Conservation (phyloP, 2,113 vertebrate genomes). For the Malurus elegans region DNA sequence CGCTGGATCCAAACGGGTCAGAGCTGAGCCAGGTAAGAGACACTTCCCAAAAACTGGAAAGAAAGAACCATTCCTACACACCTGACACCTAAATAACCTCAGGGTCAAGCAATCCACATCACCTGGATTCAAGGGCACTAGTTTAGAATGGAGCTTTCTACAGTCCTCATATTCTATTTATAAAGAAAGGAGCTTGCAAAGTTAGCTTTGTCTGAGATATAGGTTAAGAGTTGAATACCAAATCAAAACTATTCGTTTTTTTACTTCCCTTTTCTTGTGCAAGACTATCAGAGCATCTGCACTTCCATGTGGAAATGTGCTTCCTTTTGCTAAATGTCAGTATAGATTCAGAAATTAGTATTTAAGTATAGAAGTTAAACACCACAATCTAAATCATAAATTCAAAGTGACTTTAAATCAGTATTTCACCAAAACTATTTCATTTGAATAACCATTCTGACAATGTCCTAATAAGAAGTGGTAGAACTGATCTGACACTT, state of each 20-base stretch:
- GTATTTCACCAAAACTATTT: neutral
- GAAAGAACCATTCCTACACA: neutral
- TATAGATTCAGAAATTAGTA: neutral
- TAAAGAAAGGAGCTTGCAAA: neutral
- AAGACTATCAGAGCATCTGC: neutral
- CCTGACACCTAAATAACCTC: neutral
- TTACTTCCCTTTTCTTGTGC: neutral
- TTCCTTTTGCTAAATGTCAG: neutral
- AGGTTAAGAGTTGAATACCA: neutral
- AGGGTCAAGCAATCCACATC: neutral
- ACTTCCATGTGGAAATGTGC: neutral
- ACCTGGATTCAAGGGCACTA: neutral
- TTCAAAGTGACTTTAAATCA: neutral
- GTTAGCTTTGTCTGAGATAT: neutral
- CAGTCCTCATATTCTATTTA: neutral
- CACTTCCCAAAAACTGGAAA: neutral
- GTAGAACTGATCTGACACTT: neutral
- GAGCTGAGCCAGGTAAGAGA: neutral
- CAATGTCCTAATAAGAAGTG: neutral
- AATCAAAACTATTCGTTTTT: neutral
- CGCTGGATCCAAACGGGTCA: neutral
- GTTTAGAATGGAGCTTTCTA: neutral
- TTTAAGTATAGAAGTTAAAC: neutral
- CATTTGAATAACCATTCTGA: neutral
- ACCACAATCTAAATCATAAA: neutral